These are phyloP conservation scores for Eudemis profundana DNA, from an alignment of 2,888 invertebrate genomes.

Conservation along the genomic window DNA sequence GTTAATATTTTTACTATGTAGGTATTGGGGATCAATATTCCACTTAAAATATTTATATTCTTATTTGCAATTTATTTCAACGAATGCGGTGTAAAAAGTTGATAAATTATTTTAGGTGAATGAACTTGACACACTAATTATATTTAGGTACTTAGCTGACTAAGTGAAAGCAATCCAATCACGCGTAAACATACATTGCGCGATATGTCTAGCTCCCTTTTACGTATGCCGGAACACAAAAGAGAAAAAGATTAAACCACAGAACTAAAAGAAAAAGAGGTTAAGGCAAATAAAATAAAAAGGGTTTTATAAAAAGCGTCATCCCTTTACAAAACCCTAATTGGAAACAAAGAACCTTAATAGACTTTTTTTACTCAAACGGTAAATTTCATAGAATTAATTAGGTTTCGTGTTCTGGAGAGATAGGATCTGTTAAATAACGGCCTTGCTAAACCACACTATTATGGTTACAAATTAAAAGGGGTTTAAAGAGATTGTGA, in stretches of 20 bases:
- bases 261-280: no score
- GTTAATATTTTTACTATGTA: no score
- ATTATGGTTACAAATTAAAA: background rate
- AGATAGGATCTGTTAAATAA: constrained; percentile 4
- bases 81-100: no score
- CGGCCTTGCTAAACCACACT: background rate
- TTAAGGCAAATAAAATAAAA: background rate
- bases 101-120: background rate
- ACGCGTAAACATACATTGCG: no score
- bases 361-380: background rate
- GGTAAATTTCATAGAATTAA: background rate
- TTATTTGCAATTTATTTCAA: no score
- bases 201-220: no score
- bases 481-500: no score
- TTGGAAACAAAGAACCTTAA: background rate
- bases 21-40: no score
- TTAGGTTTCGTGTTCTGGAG: background rate
- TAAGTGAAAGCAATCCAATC: no score
- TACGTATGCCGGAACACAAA: no score
- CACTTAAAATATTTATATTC: no score
- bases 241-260: no score
- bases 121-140: background rate
- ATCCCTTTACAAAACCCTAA: background rate
- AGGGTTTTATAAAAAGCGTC: background rate
- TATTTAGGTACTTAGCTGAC: background rate